Evolutionary conservation across 1,140 invertebrate genomes (phyloP).

Genomic region (Asobara japonica): DNA sequence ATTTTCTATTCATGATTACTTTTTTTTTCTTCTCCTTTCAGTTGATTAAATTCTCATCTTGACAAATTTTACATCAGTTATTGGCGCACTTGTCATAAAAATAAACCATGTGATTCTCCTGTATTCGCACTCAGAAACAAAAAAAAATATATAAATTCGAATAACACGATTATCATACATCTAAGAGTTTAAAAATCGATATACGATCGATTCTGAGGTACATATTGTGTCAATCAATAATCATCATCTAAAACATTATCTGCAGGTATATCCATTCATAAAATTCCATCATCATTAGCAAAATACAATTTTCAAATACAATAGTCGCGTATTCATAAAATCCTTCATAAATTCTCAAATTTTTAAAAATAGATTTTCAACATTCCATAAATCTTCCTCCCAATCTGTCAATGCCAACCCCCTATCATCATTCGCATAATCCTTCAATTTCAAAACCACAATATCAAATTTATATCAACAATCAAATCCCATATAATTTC

Average conservation of each 20-base stretch:
- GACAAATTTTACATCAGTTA: background rate
- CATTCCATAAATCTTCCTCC: background rate
- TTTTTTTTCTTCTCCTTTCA: background rate
- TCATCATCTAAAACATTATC: background rate
- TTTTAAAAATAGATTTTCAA: constrained; percentile 15
- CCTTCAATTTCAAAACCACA: background rate
- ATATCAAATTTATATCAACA: background rate
- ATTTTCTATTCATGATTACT: constrained; percentile 17
- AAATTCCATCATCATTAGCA: background rate
- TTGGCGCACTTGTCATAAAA: background rate
- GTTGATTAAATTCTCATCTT: background rate
- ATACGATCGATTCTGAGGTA: constrained; percentile 8
- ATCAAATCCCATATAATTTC: background rate
- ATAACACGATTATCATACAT: constrained; percentile 15
- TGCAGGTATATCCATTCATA: background rate
- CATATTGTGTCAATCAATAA: constrained; percentile 6
- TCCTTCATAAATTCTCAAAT: constrained; percentile 7
- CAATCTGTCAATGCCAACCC: background rate
- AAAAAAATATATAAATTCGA: constrained; percentile 6
- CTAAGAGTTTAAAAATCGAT: constrained; percentile 6
- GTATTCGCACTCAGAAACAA: background rate
- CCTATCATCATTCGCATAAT: too few species aligned
- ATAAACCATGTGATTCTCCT: background rate
- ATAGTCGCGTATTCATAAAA: background rate
- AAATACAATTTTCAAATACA: constrained; percentile 4